Conservation (phyloP, 2,888 invertebrate genomes). For the Eurytoma adleriae region DNA sequence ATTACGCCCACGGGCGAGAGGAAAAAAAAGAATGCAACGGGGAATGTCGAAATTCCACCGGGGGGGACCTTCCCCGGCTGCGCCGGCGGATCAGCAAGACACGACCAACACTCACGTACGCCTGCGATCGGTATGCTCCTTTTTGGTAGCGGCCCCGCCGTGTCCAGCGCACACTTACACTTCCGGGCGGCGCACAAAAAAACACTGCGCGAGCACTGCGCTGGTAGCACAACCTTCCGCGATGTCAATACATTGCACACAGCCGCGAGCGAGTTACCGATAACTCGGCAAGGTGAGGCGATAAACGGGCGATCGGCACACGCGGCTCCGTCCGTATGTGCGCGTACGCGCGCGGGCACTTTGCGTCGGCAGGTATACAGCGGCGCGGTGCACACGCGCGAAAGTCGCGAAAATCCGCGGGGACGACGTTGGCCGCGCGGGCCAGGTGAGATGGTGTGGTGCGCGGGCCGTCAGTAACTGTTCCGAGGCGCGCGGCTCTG, state of each 20-base stretch:
- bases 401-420: conserved; percentile 13
- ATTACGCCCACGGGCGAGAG: not conserved
- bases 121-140: not conserved
- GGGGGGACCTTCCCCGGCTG: not conserved
- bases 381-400: no score
- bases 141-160: not conserved
- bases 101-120: not conserved
- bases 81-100: no score
- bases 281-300: not conserved
- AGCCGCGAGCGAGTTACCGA: not conserved
- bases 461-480: conserved; percentile 70
- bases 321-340: no score
- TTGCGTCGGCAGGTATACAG: not conserved
- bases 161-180: conserved; percentile 5
- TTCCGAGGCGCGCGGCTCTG: conserved; percentile 66
- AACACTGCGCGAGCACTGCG: conserved; percentile 25
- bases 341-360: not conserved
- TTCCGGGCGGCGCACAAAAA: not conserved
- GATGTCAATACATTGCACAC: no score
- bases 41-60: no score
- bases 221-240: not conserved
- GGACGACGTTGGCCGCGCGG: conserved; percentile 61
- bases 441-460: conserved; percentile 41
- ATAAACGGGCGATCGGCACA: not conserved
- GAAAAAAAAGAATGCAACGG: no score